Percentiles rank a stretch among this genome's conserved stretches.
Conservation (phyloP, 2,113 vertebrate genomes). For the Boulengeromyrus knoepffleri region DNA sequence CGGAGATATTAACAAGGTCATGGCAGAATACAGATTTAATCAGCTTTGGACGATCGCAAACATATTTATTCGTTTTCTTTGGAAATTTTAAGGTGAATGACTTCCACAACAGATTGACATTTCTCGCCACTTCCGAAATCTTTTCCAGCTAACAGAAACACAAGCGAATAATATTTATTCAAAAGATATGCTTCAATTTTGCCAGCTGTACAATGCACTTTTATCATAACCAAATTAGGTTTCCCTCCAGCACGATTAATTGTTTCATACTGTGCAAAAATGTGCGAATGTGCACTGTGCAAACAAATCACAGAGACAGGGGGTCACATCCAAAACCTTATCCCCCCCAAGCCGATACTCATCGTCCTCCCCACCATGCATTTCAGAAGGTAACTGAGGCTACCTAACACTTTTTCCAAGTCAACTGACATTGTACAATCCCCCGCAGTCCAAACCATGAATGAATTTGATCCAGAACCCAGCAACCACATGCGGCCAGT, state of each 20-base stretch:
- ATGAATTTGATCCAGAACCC: not conserved
- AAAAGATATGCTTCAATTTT: not conserved
- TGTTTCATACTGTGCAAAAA: not conserved
- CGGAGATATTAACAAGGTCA: constrained; percentile 29
- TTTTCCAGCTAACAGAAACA: constrained; percentile 13
- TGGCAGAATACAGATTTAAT: constrained; percentile 26
- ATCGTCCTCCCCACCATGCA: not conserved
- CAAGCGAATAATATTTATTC: not conserved
- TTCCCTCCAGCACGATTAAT: not conserved
- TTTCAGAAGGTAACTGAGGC: not conserved
- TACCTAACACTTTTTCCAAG: not conserved
- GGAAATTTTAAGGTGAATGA: constrained; percentile 24
- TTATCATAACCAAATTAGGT: not conserved
- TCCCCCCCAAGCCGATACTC: not conserved
- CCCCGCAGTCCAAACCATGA: not conserved
- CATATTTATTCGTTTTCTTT: constrained; percentile 26
- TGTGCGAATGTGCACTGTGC: not conserved
- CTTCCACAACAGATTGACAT: constrained; percentile 18
- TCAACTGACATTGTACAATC: not conserved
- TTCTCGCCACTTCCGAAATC: constrained; percentile 23
- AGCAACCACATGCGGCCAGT: not conserved
- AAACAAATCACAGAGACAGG: not conserved
- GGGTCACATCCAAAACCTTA: not conserved
- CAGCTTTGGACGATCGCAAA: constrained; percentile 22
- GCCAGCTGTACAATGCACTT: not conserved